Evolutionary conservation across 1,140 invertebrate genomes (phyloP).

Genomic region (Fopius arisanus): DNA sequence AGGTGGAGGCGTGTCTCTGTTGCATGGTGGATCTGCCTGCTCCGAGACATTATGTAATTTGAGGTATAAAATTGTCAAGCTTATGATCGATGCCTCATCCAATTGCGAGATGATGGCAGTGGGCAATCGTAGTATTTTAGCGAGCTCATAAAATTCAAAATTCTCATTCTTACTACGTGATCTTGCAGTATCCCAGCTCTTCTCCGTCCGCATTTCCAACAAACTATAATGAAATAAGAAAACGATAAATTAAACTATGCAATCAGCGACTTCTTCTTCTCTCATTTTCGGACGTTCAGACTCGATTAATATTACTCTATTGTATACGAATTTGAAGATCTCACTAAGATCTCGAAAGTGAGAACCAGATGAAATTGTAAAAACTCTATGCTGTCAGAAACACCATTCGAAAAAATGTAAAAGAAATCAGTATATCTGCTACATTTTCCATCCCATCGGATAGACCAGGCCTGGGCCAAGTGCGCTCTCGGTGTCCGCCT

Average conservation of each 20-base stretch:
- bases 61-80: conserved; percentile 96
- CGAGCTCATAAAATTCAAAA: conserved; percentile 97
- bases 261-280: too few relatives aligned
- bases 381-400: too few relatives aligned
- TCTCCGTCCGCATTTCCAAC: conserved; percentile 95
- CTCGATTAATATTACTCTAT: too few relatives aligned
- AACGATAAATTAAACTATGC: conserved; percentile 17
- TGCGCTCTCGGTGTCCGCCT: too few relatives aligned
- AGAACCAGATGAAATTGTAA: too few relatives aligned
- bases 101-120: conserved; percentile 96
- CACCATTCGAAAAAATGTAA: too few relatives aligned
- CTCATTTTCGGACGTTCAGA: too few relatives aligned
- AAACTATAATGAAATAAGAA: conserved; percentile 78
- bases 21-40: conserved; percentile 96
- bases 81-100: conserved; percentile 98
- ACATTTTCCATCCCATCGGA: too few relatives aligned
- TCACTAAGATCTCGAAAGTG: too few relatives aligned
- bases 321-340: too few relatives aligned
- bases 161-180: conserved; percentile 96
- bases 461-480: too few relatives aligned
- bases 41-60: conserved; percentile 94
- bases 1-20: conserved; percentile 75
- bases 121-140: conserved; percentile 95
- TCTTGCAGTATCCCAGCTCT: conserved; percentile 94
- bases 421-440: too few relatives aligned